Conservation (phyloP, 2,888 invertebrate genomes). For the Cerastis leucographa region DNA sequence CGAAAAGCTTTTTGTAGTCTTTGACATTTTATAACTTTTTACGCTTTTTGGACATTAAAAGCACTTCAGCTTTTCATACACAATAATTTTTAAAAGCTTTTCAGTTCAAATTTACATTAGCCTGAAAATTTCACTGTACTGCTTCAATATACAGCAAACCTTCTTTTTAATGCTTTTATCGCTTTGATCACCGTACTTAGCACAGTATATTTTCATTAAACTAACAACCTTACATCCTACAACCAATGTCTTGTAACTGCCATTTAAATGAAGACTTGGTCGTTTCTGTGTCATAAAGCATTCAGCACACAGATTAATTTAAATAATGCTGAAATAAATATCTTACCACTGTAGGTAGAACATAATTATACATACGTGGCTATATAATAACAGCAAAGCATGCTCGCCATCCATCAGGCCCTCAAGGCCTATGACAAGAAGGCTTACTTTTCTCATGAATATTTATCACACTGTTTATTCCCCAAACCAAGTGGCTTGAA, state of each 20-base stretch:
- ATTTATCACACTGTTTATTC: constrained; percentile 85
- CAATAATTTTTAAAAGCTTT: constrained; percentile 4
- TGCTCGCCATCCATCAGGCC: constrained; percentile 86
- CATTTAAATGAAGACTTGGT: not conserved
- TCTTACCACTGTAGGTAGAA: not conserved
- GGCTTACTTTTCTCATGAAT: constrained; percentile 87
- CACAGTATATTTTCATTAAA: not conserved
- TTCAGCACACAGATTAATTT: constrained; percentile 10
- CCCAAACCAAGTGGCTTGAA: constrained; percentile 75
- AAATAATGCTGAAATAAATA: constrained; percentile 15
- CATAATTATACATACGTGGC: constrained; percentile 7
- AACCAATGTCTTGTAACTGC: not conserved
- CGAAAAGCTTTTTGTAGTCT: not conserved
- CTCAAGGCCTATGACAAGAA: constrained; percentile 87
- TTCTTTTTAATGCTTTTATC: not conserved
- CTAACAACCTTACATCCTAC: not conserved
- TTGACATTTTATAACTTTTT: constrained; percentile 3
- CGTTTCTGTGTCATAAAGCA: not conserved
- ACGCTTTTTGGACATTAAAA: constrained; percentile 2
- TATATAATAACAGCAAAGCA: constrained; percentile 74
- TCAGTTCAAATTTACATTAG: not conserved
- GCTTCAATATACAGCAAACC: not conserved
- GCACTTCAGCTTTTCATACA: constrained; percentile 8
- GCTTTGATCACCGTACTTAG: not conserved
- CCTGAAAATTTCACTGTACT: not conserved